Base-by-base conservation (phyloP, 1,140 invertebrate genomes). In the Vanessa atalanta region DNA sequence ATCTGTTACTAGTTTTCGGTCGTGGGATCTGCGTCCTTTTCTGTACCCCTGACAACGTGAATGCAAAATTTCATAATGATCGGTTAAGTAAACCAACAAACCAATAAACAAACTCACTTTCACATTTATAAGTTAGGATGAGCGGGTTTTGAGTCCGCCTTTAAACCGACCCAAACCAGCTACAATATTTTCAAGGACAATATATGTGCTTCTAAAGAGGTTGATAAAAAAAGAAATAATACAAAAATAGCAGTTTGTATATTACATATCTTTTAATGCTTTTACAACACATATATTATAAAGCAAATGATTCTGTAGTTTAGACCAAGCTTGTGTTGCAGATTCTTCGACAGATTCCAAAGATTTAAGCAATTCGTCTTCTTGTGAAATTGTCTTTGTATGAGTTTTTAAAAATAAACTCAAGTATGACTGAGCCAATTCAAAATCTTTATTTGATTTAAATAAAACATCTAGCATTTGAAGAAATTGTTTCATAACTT, bases 361-460 rank as follows among this genome's bases (percentile, higher is more conserved):
- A 47, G 93, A 92, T 61, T 94, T 83, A 13, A 93, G 87, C 47
- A 98, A 87, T 14, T 94, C 89, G 16, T 93, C 80, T 15, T 94
- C 94, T 64, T 94, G 87, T 0, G 94, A 93, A 50, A 98, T 93
- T 14, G 90, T 84, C 60, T 95, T 94, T 3, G 95, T 95, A 86
- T 99, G 97, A 43, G 95, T 94, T 92, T 99, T 98, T 13, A 99
- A 88, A 93, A 99, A 99, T 16, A 99, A 93, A 65, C 95, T 96
- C n/a, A 99, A 93, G 93, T 98, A 99, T 1, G 98, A 95, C 88
- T 99, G 97, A 0, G 96, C 95, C n/a, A 99, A 89, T 93, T 99
- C 98, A 93, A 98, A 99, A 92, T 99, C 95, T 77, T 89, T 95
- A 80, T 97, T 97, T 3, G 94, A 96, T 72, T 94, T 92, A 2